Percentiles rank a stretch among this genome's conserved stretches.
Evolutionary conservation across 1,140 invertebrate genomes (phyloP).

Genomic region (Metaphire vulgaris): DNA sequence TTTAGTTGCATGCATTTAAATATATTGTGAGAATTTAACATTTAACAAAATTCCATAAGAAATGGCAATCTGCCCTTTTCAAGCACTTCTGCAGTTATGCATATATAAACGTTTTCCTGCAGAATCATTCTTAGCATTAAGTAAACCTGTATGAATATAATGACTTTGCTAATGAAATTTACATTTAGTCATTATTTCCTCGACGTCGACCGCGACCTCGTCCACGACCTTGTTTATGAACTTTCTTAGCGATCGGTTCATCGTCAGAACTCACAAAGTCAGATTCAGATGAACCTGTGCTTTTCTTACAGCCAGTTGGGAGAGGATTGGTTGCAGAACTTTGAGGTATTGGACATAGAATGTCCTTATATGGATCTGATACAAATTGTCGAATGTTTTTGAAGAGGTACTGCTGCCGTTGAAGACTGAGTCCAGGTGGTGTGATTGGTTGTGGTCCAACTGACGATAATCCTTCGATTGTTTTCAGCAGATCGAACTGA

Average conservation of each 20-base stretch:
- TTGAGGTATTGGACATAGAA: slow-evolving; percentile 5
- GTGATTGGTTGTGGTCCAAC: slow-evolving; percentile 1
- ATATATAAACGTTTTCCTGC: no score
- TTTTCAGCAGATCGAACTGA: background rate
- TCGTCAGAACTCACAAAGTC: background rate
- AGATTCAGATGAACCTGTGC: background rate
- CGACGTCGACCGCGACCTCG: background rate
- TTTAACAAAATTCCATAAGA: no score
- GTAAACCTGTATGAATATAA: no score
- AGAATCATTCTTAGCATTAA: no score
- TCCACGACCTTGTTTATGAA: background rate
- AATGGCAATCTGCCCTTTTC: no score
- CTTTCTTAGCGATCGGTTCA: background rate
- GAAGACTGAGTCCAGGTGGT: slow-evolving; percentile 15
- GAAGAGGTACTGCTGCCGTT: slow-evolving; percentile 16
- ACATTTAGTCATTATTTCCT: no score
- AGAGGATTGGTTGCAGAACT: background rate
- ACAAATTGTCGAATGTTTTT: slow-evolving; percentile 18
- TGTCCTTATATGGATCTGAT: slow-evolving; percentile 1
- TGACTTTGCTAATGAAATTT: no score
- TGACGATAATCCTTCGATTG: background rate
- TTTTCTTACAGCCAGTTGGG: background rate
- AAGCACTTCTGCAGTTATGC: no score
- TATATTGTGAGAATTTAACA: no score
- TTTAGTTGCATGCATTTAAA: no score